These are phyloP conservation scores for Otolemur garnettii DNA, from an alignment of 2,113 vertebrate species.

Conservation along the genomic window DNA sequence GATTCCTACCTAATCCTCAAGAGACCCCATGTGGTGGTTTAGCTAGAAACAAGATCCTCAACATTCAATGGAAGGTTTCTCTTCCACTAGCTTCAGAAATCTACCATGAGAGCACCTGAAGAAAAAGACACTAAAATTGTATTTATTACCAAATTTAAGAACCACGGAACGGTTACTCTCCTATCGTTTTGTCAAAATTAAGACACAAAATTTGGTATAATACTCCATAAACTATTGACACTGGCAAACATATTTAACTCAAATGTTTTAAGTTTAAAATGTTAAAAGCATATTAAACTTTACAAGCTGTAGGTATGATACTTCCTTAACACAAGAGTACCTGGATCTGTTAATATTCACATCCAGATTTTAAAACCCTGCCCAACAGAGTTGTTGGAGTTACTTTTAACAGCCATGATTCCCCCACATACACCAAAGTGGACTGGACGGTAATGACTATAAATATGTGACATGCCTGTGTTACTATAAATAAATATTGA, in stretches of 20 bases:
- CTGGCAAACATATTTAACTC: constrained; percentile 9
- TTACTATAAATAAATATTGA: constrained; percentile 80
- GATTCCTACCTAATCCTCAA: neutral
- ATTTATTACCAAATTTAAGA: constrained; percentile 47
- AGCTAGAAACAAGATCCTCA: neutral
- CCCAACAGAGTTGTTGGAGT: constrained; percentile 40
- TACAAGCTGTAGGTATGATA: neutral
- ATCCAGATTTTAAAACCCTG: constrained; percentile 35
- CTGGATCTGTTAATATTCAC: constrained; percentile 49
- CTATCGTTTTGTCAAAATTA: constrained; percentile 28
- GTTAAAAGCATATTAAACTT: constrained; percentile 44
- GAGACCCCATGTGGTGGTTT: neutral
- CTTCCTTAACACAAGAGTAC: neutral
- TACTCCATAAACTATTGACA: neutral
- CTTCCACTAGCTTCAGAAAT: neutral
- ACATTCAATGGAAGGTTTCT: constrained; percentile 15
- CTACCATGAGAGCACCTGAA: neutral
- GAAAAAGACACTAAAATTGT: neutral
- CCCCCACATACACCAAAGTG: neutral
- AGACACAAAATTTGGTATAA: neutral
- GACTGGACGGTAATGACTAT: constrained; percentile 50
- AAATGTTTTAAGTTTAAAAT: constrained; percentile 52
- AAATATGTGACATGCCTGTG: constrained; percentile 58
- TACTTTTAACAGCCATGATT: constrained; percentile 59
- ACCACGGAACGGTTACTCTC: neutral